A percentile compares a stretch with the other conserved stretches of the same genome.
Evolutionary conservation across 1,140 invertebrate species (phyloP).

Genomic region (Dinoponera quadriceps): DNA sequence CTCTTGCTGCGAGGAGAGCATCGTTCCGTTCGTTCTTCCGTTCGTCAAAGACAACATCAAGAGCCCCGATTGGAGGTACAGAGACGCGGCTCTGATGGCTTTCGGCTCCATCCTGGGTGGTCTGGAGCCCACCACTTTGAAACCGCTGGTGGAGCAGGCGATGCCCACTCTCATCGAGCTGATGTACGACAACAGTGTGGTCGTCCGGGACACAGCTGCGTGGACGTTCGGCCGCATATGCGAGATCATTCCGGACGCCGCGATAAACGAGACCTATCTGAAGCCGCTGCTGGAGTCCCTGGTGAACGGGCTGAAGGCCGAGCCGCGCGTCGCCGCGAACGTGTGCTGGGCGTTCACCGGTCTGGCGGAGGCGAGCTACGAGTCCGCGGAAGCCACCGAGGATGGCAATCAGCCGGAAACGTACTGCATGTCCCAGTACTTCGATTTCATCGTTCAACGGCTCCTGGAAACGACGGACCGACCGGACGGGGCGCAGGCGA

Average conservation of each 20-base stretch:
- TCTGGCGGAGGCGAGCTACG: slow-evolving; percentile 98
- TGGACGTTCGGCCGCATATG: slow-evolving; percentile 99
- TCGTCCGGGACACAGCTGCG: slow-evolving; percentile 98
- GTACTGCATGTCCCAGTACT: slow-evolving; percentile 97
- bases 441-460: slow-evolving; percentile 96
- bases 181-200: slow-evolving; percentile 97
- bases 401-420: slow-evolving; percentile 95
- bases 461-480: slow-evolving; percentile 98
- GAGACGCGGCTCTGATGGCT: slow-evolving; percentile 99
- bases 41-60: slow-evolving; percentile 98
- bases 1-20: slow-evolving; percentile 98
- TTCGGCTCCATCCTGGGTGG: slow-evolving; percentile 99
- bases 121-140: slow-evolving; percentile 94
- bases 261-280: slow-evolving; percentile 95
- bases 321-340: slow-evolving; percentile 98
- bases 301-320: slow-evolving; percentile 94
- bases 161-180: slow-evolving; percentile 97
- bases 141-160: slow-evolving; percentile 97
- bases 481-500: slow-evolving; percentile 94
- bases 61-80: slow-evolving; percentile 96
- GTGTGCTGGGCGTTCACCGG: slow-evolving; percentile 99
- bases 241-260: slow-evolving; percentile 98
- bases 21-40: slow-evolving; percentile 98
- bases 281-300: slow-evolving; percentile 95
- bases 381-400: slow-evolving; percentile 89